These are phyloP conservation scores for Henricia sp. DNA, from an alignment of 53 echinoderm and acorn worm species.

Conservation along the genomic window DNA sequence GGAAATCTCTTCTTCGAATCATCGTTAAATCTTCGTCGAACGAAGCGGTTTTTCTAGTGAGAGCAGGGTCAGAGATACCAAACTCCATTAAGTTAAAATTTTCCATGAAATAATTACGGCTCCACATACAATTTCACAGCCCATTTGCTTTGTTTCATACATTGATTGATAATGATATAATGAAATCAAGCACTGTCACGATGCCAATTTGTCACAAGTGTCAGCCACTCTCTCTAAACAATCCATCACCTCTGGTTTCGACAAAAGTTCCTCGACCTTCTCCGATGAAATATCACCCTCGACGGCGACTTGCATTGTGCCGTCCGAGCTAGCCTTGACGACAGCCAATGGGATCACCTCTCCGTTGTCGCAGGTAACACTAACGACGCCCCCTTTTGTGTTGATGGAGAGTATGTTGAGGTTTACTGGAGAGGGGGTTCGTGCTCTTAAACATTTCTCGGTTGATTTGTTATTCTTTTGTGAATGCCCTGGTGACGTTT, in stretches of 20 bases:
- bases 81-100: too few species aligned
- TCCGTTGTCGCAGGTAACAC: slow-evolving; percentile 31
- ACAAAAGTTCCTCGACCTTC: slow-evolving; percentile 83
- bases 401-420: slow-evolving; percentile 36
- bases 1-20: too few species aligned
- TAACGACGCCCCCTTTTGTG: slow-evolving; percentile 28
- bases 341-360: slow-evolving; percentile 75
- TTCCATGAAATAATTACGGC: too few species aligned
- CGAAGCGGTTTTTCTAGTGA: too few species aligned
- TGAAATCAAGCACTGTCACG: not conserved
- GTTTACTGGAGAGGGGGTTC: not conserved
- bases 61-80: too few species aligned
- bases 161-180: not conserved
- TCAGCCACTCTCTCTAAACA: slow-evolving; percentile 75
- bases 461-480: not conserved
- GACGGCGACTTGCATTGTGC: slow-evolving; percentile 81
- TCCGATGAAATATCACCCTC: slow-evolving; percentile 86
- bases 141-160: not conserved
- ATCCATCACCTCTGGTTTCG: slow-evolving; percentile 90
- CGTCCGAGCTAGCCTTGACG: slow-evolving; percentile 80
- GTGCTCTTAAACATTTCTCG: not conserved
- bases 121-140: too few species aligned
- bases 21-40: too few species aligned
- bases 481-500: not conserved
- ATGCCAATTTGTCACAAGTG: slow-evolving; percentile 11